Evolutionary conservation across 1,140 invertebrate genomes (phyloP).

Genomic region (Nomia melanderi): DNA sequence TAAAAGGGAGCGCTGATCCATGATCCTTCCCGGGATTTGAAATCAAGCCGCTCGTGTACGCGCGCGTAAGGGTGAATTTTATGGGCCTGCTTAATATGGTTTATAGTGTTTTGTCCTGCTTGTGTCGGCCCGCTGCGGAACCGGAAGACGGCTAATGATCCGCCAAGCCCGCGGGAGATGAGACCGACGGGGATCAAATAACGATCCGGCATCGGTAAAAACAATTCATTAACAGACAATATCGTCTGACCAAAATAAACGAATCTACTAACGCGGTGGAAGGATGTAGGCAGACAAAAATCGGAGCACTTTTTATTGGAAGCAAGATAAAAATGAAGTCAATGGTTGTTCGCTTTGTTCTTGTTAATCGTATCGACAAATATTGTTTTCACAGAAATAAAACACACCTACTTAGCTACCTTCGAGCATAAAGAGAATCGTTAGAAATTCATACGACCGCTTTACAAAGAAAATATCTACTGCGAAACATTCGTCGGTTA

Average conservation of each 20-base stretch:
- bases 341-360: too few species aligned
- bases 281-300: too few species aligned
- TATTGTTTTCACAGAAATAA: too few species aligned
- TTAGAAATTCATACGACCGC: too few species aligned
- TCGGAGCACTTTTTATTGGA: too few species aligned
- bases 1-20: conserved; percentile 9
- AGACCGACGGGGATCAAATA: conserved; percentile 5
- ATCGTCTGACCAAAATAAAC: not conserved
- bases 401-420: too few species aligned
- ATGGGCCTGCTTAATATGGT: conserved; percentile 68
- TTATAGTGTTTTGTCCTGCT: conserved; percentile 61
- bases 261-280: not conserved
- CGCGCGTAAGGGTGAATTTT: conserved; percentile 55
- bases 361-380: too few species aligned
- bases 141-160: conserved; percentile 69
- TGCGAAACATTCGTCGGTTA: too few species aligned
- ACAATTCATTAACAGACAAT: conserved; percentile 11
- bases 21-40: conserved; percentile 70
- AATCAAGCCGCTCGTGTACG: conserved; percentile 62
- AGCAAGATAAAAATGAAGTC: too few species aligned
- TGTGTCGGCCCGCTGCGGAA: conserved; percentile 54
- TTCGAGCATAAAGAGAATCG: too few species aligned
- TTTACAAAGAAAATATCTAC: too few species aligned
- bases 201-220: conserved; percentile 18
- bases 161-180: not conserved